A percentile compares a stretch with the other conserved stretches of the same genome.
These are phyloP conservation scores for Eurytoma adleriae DNA, from an alignment of 2,888 invertebrate species.

Conservation along the genomic window DNA sequence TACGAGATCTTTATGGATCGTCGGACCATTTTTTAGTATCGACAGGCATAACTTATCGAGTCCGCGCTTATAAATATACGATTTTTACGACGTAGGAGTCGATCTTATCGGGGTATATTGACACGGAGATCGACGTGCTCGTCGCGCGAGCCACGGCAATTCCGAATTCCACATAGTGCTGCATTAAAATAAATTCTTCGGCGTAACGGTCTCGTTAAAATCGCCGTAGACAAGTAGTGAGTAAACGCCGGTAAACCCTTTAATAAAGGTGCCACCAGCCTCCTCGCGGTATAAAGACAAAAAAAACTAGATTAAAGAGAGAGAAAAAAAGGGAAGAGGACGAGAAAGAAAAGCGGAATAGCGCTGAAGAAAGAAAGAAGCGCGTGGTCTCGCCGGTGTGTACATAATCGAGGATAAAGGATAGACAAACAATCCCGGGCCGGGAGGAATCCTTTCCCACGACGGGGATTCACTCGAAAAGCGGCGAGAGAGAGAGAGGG, in stretches of 20 bases:
- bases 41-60: neutral
- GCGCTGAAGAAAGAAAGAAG: constrained; percentile 4
- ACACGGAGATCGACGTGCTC: too few species aligned
- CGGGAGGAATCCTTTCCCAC: constrained; percentile 37
- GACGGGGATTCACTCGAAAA: constrained; percentile 19
- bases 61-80: too few species aligned
- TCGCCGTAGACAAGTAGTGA: constrained; percentile 47
- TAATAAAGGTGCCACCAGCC: constrained; percentile 16
- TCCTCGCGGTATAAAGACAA: constrained; percentile 20
- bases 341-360: neutral
- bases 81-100: too few species aligned
- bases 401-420: constrained; percentile 37
- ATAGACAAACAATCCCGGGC: constrained; percentile 29
- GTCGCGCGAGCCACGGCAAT: constrained; percentile 19
- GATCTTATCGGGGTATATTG: too few species aligned
- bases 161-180: constrained; percentile 16
- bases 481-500: neutral
- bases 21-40: constrained; percentile 4
- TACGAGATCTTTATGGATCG: neutral
- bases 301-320: neutral
- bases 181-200: constrained; percentile 51
- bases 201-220: constrained; percentile 48
- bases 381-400: constrained; percentile 3
- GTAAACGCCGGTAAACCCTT: constrained; percentile 37
- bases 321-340: neutral